phyloP scores from a whole-genome alignment of 2,113 vertebrate genomes.

The Philantomba maxwellii region DNA sequence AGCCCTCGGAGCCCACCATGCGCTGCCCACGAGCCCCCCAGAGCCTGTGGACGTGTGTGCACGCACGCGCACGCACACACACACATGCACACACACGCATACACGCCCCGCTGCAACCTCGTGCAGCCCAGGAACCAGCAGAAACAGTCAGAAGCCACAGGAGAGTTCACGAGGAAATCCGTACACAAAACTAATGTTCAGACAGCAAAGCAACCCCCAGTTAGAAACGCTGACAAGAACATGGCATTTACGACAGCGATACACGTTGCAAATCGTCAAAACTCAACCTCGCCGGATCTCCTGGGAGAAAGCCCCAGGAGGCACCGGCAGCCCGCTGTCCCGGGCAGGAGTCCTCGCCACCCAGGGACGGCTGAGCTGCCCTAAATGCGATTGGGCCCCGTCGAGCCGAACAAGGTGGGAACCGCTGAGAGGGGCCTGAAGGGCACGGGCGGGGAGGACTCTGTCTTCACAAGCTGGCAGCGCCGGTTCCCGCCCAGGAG shows the following conservation, averaged over 20 bases:
- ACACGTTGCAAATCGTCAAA: rapidly evolving
- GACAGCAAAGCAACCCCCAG: background rate
- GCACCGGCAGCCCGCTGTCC: background rate
- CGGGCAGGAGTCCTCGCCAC: background rate
- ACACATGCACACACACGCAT: background rate
- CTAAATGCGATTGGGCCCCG: rapidly evolving
- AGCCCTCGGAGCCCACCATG: background rate
- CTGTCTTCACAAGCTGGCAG: background rate
- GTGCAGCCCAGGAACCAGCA: background rate
- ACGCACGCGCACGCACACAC: rapidly evolving
- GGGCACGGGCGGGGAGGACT: rapidly evolving
- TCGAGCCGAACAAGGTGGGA: no score
- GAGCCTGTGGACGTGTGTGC: background rate
- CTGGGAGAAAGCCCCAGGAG: background rate
- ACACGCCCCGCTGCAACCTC: background rate
- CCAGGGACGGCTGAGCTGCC: background rate
- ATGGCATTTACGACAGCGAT: rapidly evolving
- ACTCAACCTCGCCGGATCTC: background rate
- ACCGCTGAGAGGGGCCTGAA: background rate
- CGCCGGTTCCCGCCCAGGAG: rapidly evolving
- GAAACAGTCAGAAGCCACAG: background rate
- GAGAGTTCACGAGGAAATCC: background rate
- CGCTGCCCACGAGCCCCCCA: background rate
- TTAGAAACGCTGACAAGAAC: background rate
- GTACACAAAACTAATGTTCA: no score